A percentile compares a stretch with the other conserved stretches of the same genome.
These are phyloP conservation scores for Petrolisthes cinctipes DNA, from an alignment of 2,888 invertebrate species.

Conservation along the genomic window DNA sequence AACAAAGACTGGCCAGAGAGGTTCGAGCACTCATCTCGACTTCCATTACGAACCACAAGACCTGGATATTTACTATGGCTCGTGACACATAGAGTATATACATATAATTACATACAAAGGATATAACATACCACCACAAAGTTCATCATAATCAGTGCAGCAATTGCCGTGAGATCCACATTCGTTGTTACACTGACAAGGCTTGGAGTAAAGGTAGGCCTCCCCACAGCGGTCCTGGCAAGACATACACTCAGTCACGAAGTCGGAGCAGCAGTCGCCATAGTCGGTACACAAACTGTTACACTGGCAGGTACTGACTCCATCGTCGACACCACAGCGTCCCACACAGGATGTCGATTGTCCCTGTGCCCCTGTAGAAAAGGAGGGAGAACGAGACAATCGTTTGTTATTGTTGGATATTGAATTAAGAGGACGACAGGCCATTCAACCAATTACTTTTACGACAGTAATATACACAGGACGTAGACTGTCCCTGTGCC, in stretches of 20 bases:
- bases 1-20: neutral
- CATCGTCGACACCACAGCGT: constrained; percentile 42
- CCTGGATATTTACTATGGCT: no score
- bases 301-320: constrained; percentile 37
- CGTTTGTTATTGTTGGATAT: neutral
- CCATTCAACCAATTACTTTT: neutral
- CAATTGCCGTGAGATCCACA: constrained; percentile 4
- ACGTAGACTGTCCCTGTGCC: neutral
- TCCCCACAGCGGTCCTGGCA: constrained; percentile 27
- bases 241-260: neutral
- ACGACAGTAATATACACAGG: constrained; percentile 44
- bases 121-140: neutral
- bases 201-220: neutral
- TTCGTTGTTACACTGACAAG: constrained; percentile 15
- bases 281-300: constrained; percentile 31
- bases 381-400: neutral
- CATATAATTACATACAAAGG: no score
- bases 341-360: constrained; percentile 25
- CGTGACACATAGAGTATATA: neutral
- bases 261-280: constrained; percentile 54
- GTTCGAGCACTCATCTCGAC: no score
- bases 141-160: neutral
- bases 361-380: neutral
- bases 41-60: no score
- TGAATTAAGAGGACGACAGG: no score